Conservation (phyloP, 2,888 invertebrate species). For the Diadegma fenestrale region DNA sequence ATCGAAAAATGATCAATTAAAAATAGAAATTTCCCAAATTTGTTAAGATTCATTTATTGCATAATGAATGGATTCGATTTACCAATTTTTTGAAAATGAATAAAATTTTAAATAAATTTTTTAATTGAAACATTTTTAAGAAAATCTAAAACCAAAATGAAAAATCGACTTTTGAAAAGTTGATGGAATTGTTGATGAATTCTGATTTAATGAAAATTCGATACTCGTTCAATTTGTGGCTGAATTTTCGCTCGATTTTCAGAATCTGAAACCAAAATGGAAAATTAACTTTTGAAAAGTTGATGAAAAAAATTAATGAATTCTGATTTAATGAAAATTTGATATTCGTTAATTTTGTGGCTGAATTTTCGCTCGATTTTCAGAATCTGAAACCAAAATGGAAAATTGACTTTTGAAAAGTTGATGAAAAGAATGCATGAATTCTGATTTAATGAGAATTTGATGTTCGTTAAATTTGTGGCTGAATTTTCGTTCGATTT, state of each 20-base stretch:
- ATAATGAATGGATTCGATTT: too few relatives aligned
- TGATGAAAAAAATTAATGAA: background rate
- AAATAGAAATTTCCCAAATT: too few relatives aligned
- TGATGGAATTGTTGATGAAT: background rate
- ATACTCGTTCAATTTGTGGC: too few relatives aligned
- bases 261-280: background rate
- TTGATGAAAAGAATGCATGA: background rate
- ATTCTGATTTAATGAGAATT: background rate
- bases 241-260: too few relatives aligned
- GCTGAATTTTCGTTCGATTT: conserved; percentile 73
- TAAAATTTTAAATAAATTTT: too few relatives aligned
- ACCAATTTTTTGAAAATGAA: background rate
- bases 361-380: too few relatives aligned
- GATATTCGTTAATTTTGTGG: too few relatives aligned
- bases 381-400: background rate
- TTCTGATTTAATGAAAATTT: background rate
- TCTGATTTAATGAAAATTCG: background rate
- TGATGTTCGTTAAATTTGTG: background rate
- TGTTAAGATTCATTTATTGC: too few relatives aligned
- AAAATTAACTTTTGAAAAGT: background rate
- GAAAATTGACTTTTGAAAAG: background rate
- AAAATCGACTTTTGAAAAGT: background rate
- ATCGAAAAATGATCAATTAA: too few relatives aligned
- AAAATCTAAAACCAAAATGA: background rate
- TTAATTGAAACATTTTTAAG: too few relatives aligned